Evolutionary conservation across 2,113 vertebrate species (phyloP).

Genomic region (Mormyrus iriodes): DNA sequence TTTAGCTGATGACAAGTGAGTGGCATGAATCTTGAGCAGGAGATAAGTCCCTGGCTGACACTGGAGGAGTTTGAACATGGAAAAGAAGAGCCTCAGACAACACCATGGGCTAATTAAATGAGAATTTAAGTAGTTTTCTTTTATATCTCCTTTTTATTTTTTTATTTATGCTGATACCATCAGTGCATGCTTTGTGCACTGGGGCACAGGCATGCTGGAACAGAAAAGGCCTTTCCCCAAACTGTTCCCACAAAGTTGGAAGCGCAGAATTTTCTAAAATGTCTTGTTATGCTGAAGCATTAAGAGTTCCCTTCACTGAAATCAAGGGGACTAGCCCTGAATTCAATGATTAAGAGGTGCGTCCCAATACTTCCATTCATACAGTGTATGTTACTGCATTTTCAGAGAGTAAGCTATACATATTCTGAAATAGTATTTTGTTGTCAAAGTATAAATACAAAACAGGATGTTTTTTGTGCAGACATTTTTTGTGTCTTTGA

Average conservation of each 20-base stretch:
- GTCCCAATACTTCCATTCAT: neutral
- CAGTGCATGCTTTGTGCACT: too few relatives aligned
- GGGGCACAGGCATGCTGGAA: too few relatives aligned
- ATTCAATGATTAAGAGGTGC: neutral
- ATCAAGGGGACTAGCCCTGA: neutral
- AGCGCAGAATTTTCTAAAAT: too few relatives aligned
- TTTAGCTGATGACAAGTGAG: conserved; percentile 33
- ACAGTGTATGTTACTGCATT: neutral
- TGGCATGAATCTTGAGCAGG: conserved; percentile 20
- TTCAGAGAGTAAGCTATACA: neutral
- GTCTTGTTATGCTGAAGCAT: too few relatives aligned
- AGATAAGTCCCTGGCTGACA: conserved; percentile 24
- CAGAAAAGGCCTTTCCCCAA: too few relatives aligned
- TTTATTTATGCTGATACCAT: conserved; percentile 13
- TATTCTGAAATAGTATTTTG: neutral
- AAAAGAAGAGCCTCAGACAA: neutral
- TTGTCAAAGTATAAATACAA: neutral
- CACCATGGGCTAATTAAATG: neutral
- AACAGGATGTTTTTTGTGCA: neutral
- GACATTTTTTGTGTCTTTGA: neutral
- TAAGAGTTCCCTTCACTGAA: too few relatives aligned
- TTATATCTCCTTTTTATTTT: neutral
- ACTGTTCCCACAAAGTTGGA: too few relatives aligned
- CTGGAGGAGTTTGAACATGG: conserved; percentile 26
- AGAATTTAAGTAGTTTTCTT: conserved; percentile 4